These are phyloP conservation scores for Nymphalis io DNA, from an alignment of 1,140 invertebrate species.

Conservation along the genomic window DNA sequence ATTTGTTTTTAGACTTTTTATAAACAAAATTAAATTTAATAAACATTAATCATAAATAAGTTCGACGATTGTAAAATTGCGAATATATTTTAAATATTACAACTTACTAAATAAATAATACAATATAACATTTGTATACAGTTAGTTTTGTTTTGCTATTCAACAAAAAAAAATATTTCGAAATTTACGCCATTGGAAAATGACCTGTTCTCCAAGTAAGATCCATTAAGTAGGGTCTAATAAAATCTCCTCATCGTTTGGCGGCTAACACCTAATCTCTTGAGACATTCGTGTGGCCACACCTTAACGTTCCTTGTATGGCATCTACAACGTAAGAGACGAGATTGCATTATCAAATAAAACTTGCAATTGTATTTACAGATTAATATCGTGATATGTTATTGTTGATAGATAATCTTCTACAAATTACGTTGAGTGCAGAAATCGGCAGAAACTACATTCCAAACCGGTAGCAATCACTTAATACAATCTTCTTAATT, in stretches of 20 bases:
- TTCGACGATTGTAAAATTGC: too few relatives aligned
- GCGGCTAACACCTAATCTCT: constrained; percentile 41
- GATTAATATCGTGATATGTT: neutral
- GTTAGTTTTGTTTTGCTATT: too few relatives aligned
- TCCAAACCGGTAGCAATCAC: too few relatives aligned
- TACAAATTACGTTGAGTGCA: neutral
- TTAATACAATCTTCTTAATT: too few relatives aligned
- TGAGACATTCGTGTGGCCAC: constrained; percentile 38
- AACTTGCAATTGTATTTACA: neutral
- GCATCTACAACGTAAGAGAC: neutral
- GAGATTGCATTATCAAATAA: neutral
- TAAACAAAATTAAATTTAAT: too few relatives aligned
- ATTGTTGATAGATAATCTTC: neutral
- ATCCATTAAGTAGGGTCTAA: constrained; percentile 49
- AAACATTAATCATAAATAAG: too few relatives aligned
- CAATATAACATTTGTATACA: too few relatives aligned
- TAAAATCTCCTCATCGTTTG: constrained; percentile 52
- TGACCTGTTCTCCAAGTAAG: constrained; percentile 22
- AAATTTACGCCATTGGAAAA: constrained; percentile 4
- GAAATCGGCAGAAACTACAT: too few relatives aligned
- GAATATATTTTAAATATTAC: too few relatives aligned
- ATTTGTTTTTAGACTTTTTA: too few relatives aligned
- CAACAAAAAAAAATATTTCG: neutral
- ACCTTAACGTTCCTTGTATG: constrained; percentile 38
- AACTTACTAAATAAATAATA: too few relatives aligned